Conservation (phyloP, 2,797 vertebrate genomes). For the Myotis myotis region DNA sequence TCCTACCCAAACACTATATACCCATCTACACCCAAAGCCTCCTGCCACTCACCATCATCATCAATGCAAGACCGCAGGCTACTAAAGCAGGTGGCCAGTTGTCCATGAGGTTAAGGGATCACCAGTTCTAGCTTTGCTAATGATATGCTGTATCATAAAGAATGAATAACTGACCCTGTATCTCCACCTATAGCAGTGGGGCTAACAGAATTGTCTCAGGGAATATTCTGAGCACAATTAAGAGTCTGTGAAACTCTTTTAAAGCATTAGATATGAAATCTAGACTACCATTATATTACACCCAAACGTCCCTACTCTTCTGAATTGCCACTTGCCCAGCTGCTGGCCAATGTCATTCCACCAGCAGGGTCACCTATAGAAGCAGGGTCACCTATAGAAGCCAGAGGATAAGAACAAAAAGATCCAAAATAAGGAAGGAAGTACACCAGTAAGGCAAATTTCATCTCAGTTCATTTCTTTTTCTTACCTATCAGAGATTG, state of each 20-base stretch:
- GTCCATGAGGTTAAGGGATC: not conserved
- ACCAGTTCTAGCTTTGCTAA: not conserved
- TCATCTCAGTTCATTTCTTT: not conserved
- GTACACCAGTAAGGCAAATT: not conserved
- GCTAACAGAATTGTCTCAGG: not conserved
- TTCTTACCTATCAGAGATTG: not conserved
- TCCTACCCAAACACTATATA: not conserved
- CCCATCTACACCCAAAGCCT: not conserved
- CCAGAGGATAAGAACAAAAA: not conserved
- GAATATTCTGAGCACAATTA: not conserved
- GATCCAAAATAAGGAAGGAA: not conserved
- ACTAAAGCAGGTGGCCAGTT: not conserved
- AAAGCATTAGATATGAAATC: not conserved
- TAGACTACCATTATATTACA: not conserved
- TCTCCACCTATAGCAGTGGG: not conserved
- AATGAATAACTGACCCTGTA: not conserved
- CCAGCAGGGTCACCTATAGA: not conserved
- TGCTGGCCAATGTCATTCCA: not conserved
- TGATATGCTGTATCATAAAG: not conserved
- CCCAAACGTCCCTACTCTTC: not conserved
- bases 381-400: not conserved
- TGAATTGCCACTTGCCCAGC: not conserved
- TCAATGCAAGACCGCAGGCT: not conserved
- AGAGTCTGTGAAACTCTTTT: not conserved
- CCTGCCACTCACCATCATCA: not conserved